These are phyloP conservation scores for Limnephilus rhombicus DNA, from an alignment of 2,888 invertebrate genomes.

Conservation along the genomic window DNA sequence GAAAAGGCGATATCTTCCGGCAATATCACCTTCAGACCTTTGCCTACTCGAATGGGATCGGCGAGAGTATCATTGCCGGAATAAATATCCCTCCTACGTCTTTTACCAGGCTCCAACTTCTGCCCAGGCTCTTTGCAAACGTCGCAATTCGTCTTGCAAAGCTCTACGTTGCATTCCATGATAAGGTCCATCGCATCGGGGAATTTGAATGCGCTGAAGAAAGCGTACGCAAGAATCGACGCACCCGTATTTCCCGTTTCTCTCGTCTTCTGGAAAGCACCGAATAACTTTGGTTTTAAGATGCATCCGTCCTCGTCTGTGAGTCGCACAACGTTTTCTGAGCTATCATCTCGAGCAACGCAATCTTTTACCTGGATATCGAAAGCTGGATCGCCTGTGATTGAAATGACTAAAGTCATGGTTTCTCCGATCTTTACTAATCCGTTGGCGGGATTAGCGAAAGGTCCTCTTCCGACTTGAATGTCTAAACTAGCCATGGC, in stretches of 20 bases:
- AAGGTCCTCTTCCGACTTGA: slow-evolving; percentile 86
- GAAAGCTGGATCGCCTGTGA: slow-evolving; percentile 88
- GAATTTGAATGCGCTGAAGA: slow-evolving; percentile 90
- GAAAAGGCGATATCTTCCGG: slow-evolving; percentile 80
- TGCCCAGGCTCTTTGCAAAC: slow-evolving; percentile 83
- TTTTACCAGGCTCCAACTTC: slow-evolving; percentile 76
- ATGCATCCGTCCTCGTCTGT: slow-evolving; percentile 89
- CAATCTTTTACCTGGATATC: slow-evolving; percentile 89
- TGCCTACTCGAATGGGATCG: slow-evolving; percentile 81
- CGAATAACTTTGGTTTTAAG: slow-evolving; percentile 87
- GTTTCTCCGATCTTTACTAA: slow-evolving; percentile 89
- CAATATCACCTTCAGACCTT: slow-evolving; percentile 82
- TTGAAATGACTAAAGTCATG: slow-evolving; percentile 89
- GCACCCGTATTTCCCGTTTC: slow-evolving; percentile 86
- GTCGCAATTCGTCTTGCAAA: slow-evolving; percentile 89
- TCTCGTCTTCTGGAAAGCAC: slow-evolving; percentile 88
- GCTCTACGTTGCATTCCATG: slow-evolving; percentile 89
- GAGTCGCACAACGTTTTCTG: slow-evolving; percentile 81
- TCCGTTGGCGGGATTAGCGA: slow-evolving; percentile 86
- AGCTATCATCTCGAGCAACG: slow-evolving; percentile 84
- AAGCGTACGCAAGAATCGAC: slow-evolving; percentile 86
- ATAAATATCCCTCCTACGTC: slow-evolving; percentile 74
- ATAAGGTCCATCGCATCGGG: slow-evolving; percentile 90
- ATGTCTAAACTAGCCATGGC: slow-evolving; percentile 88
- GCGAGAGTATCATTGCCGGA: slow-evolving; percentile 76